phyloP scores from a whole-genome alignment of 2,888 invertebrate genomes.

The Microctonus hyperodae region DNA sequence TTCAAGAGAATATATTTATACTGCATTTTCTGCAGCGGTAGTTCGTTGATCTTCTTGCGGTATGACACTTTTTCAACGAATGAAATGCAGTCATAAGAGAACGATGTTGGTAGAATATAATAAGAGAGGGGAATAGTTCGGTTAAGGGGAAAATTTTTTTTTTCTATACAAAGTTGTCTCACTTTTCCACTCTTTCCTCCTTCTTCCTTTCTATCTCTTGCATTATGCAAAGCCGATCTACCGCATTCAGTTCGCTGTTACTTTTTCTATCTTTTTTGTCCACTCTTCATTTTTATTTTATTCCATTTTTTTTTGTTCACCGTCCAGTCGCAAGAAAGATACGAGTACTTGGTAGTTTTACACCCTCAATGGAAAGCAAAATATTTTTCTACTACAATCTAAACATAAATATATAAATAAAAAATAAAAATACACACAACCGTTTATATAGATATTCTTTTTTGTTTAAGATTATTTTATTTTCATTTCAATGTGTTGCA shows the following conservation, averaged over 20 bases:
- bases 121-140: background rate
- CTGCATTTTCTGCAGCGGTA: background rate
- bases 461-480: background rate
- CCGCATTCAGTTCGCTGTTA: constrained; percentile 23
- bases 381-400: background rate
- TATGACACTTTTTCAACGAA: background rate
- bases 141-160: too few relatives aligned
- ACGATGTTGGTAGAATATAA: background rate
- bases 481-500: background rate
- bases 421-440: background rate
- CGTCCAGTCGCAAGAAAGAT: constrained; percentile 8
- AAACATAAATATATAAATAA: background rate
- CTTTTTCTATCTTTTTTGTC: background rate
- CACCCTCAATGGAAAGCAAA: constrained; percentile 1
- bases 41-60: background rate
- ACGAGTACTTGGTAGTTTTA: constrained; percentile 4
- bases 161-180: constrained; percentile 4
- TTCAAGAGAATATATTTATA: background rate
- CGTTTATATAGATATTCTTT: background rate
- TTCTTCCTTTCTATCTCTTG: constrained; percentile 31
- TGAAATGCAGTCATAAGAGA: background rate
- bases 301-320: constrained; percentile 11
- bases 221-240: constrained; percentile 43
- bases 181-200: constrained; percentile 4
- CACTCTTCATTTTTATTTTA: constrained; percentile 18